phyloP scores from a whole-genome alignment of 2,888 invertebrate species.

The Agelastica alni region DNA sequence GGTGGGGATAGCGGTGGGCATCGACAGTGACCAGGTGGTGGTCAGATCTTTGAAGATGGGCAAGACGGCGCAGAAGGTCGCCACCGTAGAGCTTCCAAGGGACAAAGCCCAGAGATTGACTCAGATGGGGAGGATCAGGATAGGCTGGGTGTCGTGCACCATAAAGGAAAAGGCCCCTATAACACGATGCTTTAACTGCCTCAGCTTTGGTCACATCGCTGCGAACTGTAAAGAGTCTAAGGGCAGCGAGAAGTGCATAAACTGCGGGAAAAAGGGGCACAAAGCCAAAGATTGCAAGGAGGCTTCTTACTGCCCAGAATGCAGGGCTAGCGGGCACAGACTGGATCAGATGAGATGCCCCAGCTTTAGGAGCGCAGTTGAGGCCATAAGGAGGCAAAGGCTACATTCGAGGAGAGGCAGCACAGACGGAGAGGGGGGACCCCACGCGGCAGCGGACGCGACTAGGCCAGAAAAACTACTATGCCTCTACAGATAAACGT shows the following conservation, averaged over 20 bases:
- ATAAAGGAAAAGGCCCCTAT: slow-evolving; percentile 12
- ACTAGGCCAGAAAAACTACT: neutral
- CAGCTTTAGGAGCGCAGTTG: slow-evolving; percentile 5
- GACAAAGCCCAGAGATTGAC: neutral
- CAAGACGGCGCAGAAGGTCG: neutral
- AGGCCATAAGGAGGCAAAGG: neutral
- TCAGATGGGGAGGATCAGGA: slow-evolving; percentile 10
- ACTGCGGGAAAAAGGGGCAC: slow-evolving; percentile 24
- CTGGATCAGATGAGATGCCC: slow-evolving; percentile 16
- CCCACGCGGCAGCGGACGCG: neutral
- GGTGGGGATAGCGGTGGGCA: neutral
- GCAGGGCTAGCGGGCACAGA: slow-evolving; percentile 14
- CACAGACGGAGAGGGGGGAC: neutral
- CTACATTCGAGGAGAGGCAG: slow-evolving; percentile 1
- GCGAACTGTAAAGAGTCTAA: slow-evolving; percentile 12
- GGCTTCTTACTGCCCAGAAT: slow-evolving; percentile 4
- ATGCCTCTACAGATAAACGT: neutral
- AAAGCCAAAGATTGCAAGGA: slow-evolving; percentile 11
- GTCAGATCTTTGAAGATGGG: neutral
- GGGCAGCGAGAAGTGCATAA: slow-evolving; percentile 14
- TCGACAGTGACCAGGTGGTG: no score
- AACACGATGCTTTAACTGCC: slow-evolving; percentile 16
- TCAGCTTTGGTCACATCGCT: slow-evolving; percentile 15
- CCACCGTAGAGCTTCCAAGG: slow-evolving; percentile 6
- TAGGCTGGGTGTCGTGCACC: slow-evolving; percentile 15